phyloP scores from a whole-genome alignment of 2,113 vertebrate genomes.

The Carollia perspicillata region DNA sequence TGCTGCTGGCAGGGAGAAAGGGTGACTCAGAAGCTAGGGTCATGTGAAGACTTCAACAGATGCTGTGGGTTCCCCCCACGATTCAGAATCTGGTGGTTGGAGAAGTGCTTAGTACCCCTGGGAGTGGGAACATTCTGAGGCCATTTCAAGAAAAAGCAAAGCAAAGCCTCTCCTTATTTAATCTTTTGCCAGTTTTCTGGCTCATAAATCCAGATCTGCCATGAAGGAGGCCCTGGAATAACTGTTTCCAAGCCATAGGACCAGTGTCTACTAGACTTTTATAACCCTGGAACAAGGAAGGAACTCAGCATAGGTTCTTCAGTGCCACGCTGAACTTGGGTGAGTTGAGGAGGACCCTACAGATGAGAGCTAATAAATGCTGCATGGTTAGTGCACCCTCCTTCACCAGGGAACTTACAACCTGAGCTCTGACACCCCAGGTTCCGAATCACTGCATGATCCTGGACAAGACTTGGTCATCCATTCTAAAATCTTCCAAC shows the following conservation, averaged over 20 bases:
- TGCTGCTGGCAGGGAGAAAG: not conserved
- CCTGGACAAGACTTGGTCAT: not conserved
- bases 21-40: not conserved
- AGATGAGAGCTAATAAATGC: fast-evolving
- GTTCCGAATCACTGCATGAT: not conserved
- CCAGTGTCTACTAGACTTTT: not conserved
- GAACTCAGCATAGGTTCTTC: too few species aligned
- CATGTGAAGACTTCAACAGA: not conserved
- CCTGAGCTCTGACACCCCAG: not conserved
- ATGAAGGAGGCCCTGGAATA: not conserved
- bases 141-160: not conserved
- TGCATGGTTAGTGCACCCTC: not conserved
- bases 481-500: not conserved
- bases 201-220: not conserved
- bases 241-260: not conserved
- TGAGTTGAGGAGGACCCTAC: too few species aligned
- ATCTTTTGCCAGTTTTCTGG: not conserved
- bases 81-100: not conserved
- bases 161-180: not conserved
- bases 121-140: not conserved
- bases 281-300: not conserved
- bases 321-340: fast-evolving
- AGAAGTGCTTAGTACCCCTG: not conserved
- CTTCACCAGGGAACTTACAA: not conserved
- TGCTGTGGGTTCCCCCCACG: not conserved